Base-by-base conservation (phyloP, 2,888 invertebrate species). In the Liodrosophila aerea region DNA sequence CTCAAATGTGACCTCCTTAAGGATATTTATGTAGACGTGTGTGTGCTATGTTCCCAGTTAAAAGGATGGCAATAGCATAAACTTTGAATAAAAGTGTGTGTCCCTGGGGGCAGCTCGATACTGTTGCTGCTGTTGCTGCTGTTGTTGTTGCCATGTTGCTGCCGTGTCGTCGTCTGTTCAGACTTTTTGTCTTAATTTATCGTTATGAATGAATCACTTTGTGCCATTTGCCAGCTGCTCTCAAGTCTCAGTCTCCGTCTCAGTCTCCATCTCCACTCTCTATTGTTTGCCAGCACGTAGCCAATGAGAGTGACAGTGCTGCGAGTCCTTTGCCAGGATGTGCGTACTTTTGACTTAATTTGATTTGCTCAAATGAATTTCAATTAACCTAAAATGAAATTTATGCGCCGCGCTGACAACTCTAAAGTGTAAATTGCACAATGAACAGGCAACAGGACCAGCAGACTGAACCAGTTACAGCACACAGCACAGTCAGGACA, bases 331-430 rank as follows among this genome's bases (percentile, higher is more conserved):
- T 22, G 22, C 22, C 72, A 75, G 82, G 73, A 73, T 82, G 68
- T 76, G 56, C 65, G 58, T 54, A 76, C 81, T 85, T 82, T 69
- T 75, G 73, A 83, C 75, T 85, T 83, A 76, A 82, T 85, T 85
- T 82, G 85, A 85, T 85, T 85, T 85, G 59, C 64, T 69, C 75
- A 73, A 82, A 85, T 82, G 80, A 82, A 82, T 82, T 85, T 85
- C 83, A 82, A 82, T 82, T 85, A 82, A 80, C 71, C 75, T 30
- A 54, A 68, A 77, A 78, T 74, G 76, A 67, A 78, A 77, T 83
- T 83, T 72, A 77, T 76, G 73, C 66, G 31, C 29, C 31, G 53
- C 64, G 34, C 13, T 41, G 64, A 54, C 60, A 63, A 60, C 66
- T 69, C 56, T 37, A 66, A 69, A 62, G 50, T 57, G 52, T 15